phyloP scores from a whole-genome alignment of 2,888 invertebrate genomes.

The Drosophila meridionalis region DNA sequence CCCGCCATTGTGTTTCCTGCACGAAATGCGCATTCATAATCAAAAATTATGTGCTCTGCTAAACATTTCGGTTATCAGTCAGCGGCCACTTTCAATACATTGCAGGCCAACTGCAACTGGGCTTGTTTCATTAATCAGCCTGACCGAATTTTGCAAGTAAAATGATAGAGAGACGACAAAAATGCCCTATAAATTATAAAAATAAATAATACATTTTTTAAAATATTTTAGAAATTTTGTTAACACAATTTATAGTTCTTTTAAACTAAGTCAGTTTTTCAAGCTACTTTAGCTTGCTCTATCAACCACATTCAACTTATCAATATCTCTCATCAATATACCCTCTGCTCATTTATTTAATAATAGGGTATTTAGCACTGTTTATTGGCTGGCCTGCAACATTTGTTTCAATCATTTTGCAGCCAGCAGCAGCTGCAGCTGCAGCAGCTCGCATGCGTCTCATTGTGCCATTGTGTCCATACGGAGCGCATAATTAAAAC shows the following conservation, averaged over 20 bases:
- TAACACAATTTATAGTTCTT: no score
- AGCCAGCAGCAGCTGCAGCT: constrained; percentile 21
- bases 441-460: constrained; percentile 28
- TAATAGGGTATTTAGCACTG: constrained; percentile 40
- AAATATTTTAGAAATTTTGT: background rate
- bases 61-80: constrained; percentile 62
- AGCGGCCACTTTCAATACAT: constrained; percentile 45
- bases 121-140: constrained; percentile 31
- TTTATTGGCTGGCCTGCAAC: constrained; percentile 32
- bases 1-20: constrained; percentile 18
- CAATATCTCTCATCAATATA: background rate
- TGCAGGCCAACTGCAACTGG: background rate
- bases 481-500: constrained; percentile 57
- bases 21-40: constrained; percentile 29
- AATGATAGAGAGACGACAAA: no score
- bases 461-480: constrained; percentile 56
- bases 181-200: constrained; percentile 15
- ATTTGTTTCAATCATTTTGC: constrained; percentile 58
- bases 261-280: background rate
- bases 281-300: background rate
- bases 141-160: constrained; percentile 9
- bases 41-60: constrained; percentile 62
- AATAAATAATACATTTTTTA: no score
- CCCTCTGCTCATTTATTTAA: no score
- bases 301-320: background rate